phyloP scores from a whole-genome alignment of 2,888 invertebrate species.

The Pinctada fucata region DNA sequence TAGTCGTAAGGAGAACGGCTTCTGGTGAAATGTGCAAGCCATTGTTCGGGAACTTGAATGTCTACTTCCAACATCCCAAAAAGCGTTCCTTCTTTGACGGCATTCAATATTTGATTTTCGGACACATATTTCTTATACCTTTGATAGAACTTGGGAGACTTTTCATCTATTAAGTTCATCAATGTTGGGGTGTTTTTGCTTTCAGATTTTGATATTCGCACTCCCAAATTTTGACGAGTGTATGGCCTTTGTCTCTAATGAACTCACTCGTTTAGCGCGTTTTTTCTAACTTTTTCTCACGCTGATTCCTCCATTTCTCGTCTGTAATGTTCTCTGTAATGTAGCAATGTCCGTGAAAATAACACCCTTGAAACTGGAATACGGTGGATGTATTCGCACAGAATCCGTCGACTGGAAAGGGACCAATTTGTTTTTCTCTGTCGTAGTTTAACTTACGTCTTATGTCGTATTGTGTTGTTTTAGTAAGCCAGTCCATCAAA shows the following conservation, averaged over 20 bases:
- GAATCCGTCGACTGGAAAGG: constrained; percentile 41
- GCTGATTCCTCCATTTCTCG: not conserved
- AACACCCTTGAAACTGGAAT: constrained; percentile 37
- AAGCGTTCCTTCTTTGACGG: constrained; percentile 29
- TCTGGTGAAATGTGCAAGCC: no score
- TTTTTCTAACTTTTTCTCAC: constrained; percentile 5
- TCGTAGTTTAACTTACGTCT: constrained; percentile 20
- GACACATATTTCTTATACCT: constrained; percentile 15
- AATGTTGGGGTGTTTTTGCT: not conserved
- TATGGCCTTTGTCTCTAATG: constrained; percentile 11
- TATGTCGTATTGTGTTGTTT: constrained; percentile 13
- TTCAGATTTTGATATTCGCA: constrained; percentile 17
- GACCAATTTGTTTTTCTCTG: constrained; percentile 29
- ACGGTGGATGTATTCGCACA: constrained; percentile 15
- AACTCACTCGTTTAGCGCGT: constrained; percentile 13
- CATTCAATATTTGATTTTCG: constrained; percentile 22
- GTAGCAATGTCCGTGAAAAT: constrained; percentile 23
- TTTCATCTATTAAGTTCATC: not conserved
- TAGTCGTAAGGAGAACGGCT: constrained; percentile 8
- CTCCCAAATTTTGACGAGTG: constrained; percentile 25
- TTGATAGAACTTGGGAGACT: not conserved
- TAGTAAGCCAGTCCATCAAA: constrained; percentile 38
- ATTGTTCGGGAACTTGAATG: no score
- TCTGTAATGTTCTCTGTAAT: constrained; percentile 7
- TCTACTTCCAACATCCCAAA: no score